Evolutionary conservation across 2,797 vertebrate genomes (phyloP).

Genomic region (Nannoperca australis): DNA sequence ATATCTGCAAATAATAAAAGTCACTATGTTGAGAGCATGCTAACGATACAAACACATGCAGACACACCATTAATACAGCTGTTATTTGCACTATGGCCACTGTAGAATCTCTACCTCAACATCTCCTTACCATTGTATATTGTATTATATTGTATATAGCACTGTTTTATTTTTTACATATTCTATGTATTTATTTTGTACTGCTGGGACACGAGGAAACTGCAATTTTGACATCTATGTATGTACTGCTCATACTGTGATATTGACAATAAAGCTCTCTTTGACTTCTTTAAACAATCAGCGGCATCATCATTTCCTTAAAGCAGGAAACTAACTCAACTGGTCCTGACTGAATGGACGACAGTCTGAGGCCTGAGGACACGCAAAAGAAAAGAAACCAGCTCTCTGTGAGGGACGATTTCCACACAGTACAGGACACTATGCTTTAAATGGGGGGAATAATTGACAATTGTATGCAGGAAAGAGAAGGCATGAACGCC

Average conservation of each 20-base stretch:
- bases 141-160: too few species aligned
- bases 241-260: too few species aligned
- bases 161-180: too few species aligned
- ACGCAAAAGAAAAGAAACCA: slow-evolving; percentile 2
- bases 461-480: slow-evolving; percentile 27
- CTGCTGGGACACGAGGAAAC: too few species aligned
- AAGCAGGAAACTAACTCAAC: slow-evolving; percentile 24
- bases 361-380: slow-evolving; percentile 3
- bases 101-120: too few species aligned
- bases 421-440: slow-evolving; percentile 22
- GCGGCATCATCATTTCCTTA: slow-evolving; percentile 9
- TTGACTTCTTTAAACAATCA: background rate
- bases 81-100: too few species aligned
- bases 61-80: too few species aligned
- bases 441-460: slow-evolving; percentile 25
- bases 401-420: background rate
- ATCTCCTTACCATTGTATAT: too few species aligned
- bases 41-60: background rate
- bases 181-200: too few species aligned
- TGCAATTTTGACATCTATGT: too few species aligned
- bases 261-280: too few species aligned
- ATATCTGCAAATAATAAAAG: background rate
- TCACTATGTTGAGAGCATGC: background rate
- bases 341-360: slow-evolving; percentile 8
- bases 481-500: slow-evolving; percentile 24